Evolutionary conservation across 2,888 invertebrate genomes (phyloP).

Genomic region (Meteorus colon): DNA sequence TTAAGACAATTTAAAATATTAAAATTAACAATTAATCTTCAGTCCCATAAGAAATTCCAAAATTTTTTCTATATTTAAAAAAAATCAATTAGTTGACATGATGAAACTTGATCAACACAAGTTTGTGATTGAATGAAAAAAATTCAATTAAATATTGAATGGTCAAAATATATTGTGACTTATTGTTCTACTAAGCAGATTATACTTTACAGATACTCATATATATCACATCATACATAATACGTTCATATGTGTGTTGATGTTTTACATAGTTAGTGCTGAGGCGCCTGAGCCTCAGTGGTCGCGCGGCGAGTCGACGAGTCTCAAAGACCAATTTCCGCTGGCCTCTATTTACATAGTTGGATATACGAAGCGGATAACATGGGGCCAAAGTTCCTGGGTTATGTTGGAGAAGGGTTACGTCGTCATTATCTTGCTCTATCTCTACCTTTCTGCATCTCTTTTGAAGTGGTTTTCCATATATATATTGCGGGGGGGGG

Average conservation of each 20-base stretch:
- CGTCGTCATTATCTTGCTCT: conserved; percentile 25
- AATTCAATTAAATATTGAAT: background rate
- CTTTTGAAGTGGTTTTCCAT: conserved; percentile 3
- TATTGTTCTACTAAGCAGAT: background rate
- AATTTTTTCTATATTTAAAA: too few relatives aligned
- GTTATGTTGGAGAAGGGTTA: conserved; percentile 32
- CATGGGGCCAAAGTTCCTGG: conserved; percentile 55
- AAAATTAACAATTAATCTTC: too few relatives aligned
- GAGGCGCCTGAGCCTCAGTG: conserved; percentile 47
- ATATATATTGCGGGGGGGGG: background rate
- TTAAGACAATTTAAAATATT: too few relatives aligned
- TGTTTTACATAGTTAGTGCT: conserved; percentile 47
- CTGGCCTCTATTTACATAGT: conserved; percentile 70
- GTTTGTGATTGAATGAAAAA: too few relatives aligned
- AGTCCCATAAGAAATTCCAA: too few relatives aligned
- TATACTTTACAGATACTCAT: background rate
- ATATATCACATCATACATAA: background rate
- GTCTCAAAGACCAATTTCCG: conserved; percentile 72
- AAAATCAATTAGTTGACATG: too few relatives aligned
- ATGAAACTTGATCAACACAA: too few relatives aligned
- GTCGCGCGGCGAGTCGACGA: conserved; percentile 49
- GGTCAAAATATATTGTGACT: background rate
- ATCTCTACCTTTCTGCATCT: conserved; percentile 4
- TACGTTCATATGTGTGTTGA: background rate
- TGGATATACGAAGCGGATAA: conserved; percentile 66